These are phyloP conservation scores for Cheracebus regulus DNA, from an alignment of 2,797 vertebrate genomes.

Conservation along the genomic window DNA sequence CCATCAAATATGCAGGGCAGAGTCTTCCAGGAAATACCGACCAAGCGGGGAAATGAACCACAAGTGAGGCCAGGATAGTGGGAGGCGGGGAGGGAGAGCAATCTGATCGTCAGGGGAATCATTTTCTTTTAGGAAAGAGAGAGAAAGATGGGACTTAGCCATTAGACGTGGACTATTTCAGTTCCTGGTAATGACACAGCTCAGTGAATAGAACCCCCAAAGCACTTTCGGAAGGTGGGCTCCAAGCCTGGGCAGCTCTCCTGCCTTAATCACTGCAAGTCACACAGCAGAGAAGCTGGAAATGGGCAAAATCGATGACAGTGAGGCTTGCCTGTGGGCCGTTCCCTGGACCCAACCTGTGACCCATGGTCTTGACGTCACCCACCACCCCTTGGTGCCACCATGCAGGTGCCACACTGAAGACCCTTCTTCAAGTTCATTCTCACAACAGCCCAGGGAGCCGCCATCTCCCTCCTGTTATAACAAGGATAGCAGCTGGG, in stretches of 20 bases:
- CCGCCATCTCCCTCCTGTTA: background rate
- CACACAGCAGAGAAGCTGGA: background rate
- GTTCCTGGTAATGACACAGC: background rate
- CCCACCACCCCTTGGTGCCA: fast-evolving
- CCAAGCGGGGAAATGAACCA: background rate
- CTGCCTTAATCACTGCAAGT: background rate
- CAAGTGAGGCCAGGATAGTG: background rate
- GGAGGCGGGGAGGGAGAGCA: background rate
- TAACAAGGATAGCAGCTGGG: background rate
- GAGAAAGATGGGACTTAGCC: background rate
- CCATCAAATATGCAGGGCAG: background rate
- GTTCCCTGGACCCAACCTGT: background rate
- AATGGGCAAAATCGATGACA: background rate
- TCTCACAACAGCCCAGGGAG: background rate
- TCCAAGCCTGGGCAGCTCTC: background rate
- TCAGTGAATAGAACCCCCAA: background rate
- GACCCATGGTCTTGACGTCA: no score
- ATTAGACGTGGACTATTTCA: fast-evolving
- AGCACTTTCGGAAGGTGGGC: background rate
- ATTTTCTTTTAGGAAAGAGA: background rate
- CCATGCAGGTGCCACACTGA: fast-evolving
- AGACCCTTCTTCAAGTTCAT: background rate
- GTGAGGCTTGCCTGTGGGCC: background rate
- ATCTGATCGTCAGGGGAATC: background rate
- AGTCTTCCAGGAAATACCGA: constrained; percentile 24